phyloP scores from a whole-genome alignment of 2,888 invertebrate genomes.

The Chrysolina americana region DNA sequence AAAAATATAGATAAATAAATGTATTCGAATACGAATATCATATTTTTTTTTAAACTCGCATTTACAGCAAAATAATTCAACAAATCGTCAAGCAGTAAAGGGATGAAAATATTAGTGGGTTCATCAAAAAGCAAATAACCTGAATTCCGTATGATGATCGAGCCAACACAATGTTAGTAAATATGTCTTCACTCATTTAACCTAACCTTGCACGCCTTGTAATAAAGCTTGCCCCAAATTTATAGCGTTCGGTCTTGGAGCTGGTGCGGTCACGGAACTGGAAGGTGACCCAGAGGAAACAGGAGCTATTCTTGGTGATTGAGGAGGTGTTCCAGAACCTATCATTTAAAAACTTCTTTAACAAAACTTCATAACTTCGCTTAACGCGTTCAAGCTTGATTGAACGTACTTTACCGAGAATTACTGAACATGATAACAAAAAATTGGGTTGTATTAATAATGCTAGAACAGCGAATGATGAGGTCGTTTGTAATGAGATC shows the following conservation, averaged over 20 bases:
- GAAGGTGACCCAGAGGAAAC: constrained; percentile 64
- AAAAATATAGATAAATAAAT: too few species aligned
- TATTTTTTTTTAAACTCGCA: background rate
- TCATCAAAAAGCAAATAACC: constrained; percentile 27
- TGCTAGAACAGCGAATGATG: too few species aligned
- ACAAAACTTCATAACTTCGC: background rate
- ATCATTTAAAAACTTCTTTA: constrained; percentile 13
- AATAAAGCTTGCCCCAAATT: constrained; percentile 69
- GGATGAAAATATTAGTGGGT: background rate
- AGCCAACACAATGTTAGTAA: constrained; percentile 36
- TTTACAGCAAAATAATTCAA: background rate
- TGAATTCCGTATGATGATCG: background rate
- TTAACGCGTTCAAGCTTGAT: too few species aligned
- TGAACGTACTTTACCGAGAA: too few species aligned
- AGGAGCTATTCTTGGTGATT: constrained; percentile 67
- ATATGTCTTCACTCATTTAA: constrained; percentile 34
- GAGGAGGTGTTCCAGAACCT: constrained; percentile 68
- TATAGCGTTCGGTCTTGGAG: constrained; percentile 61
- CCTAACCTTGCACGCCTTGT: constrained; percentile 71
- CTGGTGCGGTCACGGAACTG: constrained; percentile 60
- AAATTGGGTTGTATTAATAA: too few species aligned
- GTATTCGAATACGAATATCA: too few species aligned
- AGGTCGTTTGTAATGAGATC: too few species aligned
- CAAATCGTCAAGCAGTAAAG: background rate
- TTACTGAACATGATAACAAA: too few species aligned